phyloP scores from a whole-genome alignment of 92 coral and sea anemone genomes.

The Umimayanthus kanabou region DNA sequence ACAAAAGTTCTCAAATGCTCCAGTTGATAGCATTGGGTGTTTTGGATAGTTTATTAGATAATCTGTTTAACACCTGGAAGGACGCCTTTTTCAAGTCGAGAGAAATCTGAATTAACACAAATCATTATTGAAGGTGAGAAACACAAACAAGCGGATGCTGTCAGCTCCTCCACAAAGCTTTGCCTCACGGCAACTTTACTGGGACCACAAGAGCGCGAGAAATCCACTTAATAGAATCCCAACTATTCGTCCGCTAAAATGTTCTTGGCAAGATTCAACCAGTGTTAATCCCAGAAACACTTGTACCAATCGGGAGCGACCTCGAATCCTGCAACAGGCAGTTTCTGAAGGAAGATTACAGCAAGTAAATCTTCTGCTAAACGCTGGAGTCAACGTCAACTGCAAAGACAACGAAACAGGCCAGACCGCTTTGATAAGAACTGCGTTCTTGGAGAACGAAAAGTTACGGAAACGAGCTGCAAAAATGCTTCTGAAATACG shows the following conservation, averaged over 20 bases:
- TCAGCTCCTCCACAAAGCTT: neutral
- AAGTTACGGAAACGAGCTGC: slow-evolving; percentile 74
- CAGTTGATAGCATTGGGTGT: neutral
- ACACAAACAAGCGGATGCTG: neutral
- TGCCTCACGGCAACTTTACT: slow-evolving; percentile 16
- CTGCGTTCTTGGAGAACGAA: slow-evolving; percentile 75
- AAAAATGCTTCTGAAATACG: slow-evolving; percentile 77
- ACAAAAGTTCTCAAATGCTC: neutral
- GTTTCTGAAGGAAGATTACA: slow-evolving; percentile 81
- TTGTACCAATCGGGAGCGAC: slow-evolving; percentile 50
- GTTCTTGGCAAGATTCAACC: neutral
- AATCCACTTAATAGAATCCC: slow-evolving; percentile 5
- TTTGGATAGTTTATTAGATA: neutral
- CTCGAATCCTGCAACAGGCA: slow-evolving; percentile 87
- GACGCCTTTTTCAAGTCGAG: neutral
- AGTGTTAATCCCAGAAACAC: neutral
- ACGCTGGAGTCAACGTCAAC: slow-evolving; percentile 92
- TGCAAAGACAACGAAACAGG: slow-evolving; percentile 79
- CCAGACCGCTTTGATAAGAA: slow-evolving; percentile 82
- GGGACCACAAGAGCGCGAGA: neutral
- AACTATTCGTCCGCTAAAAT: slow-evolving; percentile 9
- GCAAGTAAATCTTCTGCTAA: slow-evolving; percentile 79
- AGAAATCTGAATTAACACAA: neutral
- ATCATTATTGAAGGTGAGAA: neutral
- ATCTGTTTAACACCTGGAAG: neutral